Evolutionary conservation across 2,797 vertebrate genomes (phyloP).

Genomic region (Myripristis murdjan): DNA sequence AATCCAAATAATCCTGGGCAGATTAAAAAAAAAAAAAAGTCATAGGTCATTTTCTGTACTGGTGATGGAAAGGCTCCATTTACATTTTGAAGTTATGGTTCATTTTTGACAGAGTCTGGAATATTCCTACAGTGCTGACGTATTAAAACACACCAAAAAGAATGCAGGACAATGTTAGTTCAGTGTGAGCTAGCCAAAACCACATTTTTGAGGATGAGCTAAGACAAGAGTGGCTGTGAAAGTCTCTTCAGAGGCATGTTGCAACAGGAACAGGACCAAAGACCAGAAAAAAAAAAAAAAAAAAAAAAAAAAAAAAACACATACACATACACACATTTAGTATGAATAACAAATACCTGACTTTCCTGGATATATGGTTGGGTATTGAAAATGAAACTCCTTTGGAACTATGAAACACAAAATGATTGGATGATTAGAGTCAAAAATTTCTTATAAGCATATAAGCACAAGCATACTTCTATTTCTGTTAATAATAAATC

Average conservation of each 20-base stretch:
- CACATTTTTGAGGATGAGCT: conserved; percentile 16
- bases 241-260: conserved; percentile 17
- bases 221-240: no score
- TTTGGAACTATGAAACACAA: not conserved
- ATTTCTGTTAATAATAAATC: conserved; percentile 12
- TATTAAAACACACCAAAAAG: not conserved
- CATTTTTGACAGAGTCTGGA: conserved; percentile 11
- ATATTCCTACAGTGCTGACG: conserved; percentile 15
- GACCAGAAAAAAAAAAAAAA: conserved; percentile 46
- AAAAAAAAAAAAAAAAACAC: no score
- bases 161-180: not conserved
- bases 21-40: conserved; percentile 5
- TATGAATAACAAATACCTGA: conserved; percentile 7
- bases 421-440: conserved; percentile 21
- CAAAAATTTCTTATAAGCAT: not conserved
- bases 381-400: not conserved
- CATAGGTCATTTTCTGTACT: conserved; percentile 2
- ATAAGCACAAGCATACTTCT: conserved; percentile 22
- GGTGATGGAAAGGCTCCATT: conserved; percentile 28
- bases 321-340: conserved; percentile 1
- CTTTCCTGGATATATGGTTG: conserved; percentile 8
- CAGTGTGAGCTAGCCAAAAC: not conserved
- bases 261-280: conserved; percentile 27
- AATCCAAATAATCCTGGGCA: not conserved
- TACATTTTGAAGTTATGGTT: conserved; percentile 22